Evolutionary conservation across 2,113 vertebrate genomes (phyloP).

Genomic region (Oxyruncus cristatus): DNA sequence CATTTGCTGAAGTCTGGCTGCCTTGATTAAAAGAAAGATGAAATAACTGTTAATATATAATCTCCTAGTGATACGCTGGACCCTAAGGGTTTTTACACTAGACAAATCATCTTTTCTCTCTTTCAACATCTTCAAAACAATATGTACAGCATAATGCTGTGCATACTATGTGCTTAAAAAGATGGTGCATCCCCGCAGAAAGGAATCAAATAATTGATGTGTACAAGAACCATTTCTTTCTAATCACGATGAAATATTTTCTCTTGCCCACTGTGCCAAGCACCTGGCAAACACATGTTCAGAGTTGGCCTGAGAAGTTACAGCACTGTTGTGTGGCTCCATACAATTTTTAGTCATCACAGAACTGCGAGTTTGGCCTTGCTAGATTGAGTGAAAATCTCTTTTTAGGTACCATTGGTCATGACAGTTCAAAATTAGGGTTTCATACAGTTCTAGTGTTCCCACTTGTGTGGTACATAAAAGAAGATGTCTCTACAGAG

Average conservation of each 20-base stretch:
- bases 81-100: background rate
- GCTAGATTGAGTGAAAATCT: background rate
- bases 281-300: background rate
- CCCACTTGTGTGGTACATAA: background rate
- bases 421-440: background rate
- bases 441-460: background rate
- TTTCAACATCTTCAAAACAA: background rate
- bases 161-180: background rate
- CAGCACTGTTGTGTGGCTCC: background rate
- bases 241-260: background rate
- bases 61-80: background rate
- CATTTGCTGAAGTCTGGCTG: background rate
- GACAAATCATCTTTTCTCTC: background rate
- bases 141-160: background rate
- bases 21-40: background rate
- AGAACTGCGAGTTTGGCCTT: background rate
- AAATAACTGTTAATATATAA: background rate
- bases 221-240: background rate
- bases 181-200: background rate
- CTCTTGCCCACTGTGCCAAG: background rate
- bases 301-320: background rate
- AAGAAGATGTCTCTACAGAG: background rate
- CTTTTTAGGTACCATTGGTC: background rate
- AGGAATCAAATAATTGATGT: background rate
- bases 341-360: background rate